Base-by-base conservation (phyloP, 1,140 invertebrate genomes). In the Aplysia californica region DNA sequence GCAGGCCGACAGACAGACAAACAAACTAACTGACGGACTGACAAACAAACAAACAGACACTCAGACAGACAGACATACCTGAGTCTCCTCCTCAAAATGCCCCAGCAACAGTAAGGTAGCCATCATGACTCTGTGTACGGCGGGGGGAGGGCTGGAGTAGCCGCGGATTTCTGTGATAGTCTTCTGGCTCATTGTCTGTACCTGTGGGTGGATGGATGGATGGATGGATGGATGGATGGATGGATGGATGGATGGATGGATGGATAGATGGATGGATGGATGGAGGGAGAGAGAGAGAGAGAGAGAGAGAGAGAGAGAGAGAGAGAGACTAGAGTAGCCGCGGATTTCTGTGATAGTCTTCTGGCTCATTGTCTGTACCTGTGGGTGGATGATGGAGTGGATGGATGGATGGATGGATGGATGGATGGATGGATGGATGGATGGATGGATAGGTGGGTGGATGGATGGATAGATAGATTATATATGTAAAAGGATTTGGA, bases 51-150 rank as follows among this genome's bases (percentile, higher is more conserved):
- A 50, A n/a, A 50, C 10, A 50, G 44, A 50, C 10, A 50, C 10
- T 15, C 10, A 50, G 44, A 50, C 10, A 50, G 44, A 50, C 10
- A 50, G 44, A 50, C 10, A 50, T 6, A 77, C 76, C 76, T 77
- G 21, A 0, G 76, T 77, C 67, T 87, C 84, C 20, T 84, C 82
- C 56, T 85, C 82, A 75, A 81, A 84, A 29, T 86, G 79, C 3
- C 87, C 87, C 21, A 88, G 80, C 10, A 88, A 71, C 50, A 88
- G 64, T 33, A 88, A 68, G 2, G 85, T 83, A 0, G 85, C 84
- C 79, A 81, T 85, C 81, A 87, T 84, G 4, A 86, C 83, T 31
- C 74, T 80, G 35, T 86, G 79, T 6, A 88, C 83, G 31, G 79
- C 79, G 1, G 75, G 59, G 0, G 86, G 85, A n/a, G 87, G 86